Base-by-base conservation (phyloP, 2,797 vertebrate genomes). In the Hozukius guyotensis region DNA sequence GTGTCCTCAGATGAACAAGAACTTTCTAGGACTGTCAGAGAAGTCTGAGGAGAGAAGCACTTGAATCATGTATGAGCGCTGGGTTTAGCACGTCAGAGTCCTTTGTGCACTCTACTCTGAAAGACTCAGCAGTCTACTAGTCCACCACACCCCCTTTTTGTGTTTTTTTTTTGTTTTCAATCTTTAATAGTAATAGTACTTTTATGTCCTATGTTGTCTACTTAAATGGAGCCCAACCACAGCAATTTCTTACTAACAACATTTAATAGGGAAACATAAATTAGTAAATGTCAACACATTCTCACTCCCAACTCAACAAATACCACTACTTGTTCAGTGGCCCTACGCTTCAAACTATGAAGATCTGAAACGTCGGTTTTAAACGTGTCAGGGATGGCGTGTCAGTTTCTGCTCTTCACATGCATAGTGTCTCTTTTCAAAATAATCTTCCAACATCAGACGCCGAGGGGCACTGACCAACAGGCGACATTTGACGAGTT, bases 1-100 rank as follows among this genome's bases (percentile, higher is more conserved):
- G 11, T 72, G 60, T 75, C 81, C 57, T 72, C 22, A 36, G 49
- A 84, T 57, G 22, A 55, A 36, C 27, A 31, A 29, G 14, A 52
- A 9, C 70, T 63, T 78, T 70, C 34, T 62, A 60, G 75, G 74
- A 72, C 61, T 69, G 24, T 46, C 20, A 20, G 46, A 59, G 69
- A 65, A n/a, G 1, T 36, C 16, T 6, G 31, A 55, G 38, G 62
- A 25, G 1, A 29, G 31, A 36, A 67, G 38, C 36, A 4, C 69
- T 75, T 85, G 46, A 84, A 84, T 85, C 56, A 74, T 85, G 67
- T 5, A 80, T 85, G 42, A 78, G 63, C 11, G 0, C 38, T 42
- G 57, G 27, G 46, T 78, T 22, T 13, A 56, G 22, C 25, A 55
- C 22, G 12, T 61, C 29, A 46, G 32, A 38, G 38, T 57, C 63